Percentiles rank a stretch among this genome's conserved stretches.
These are phyloP conservation scores for Druceiella hillmani DNA, from an alignment of 2,888 invertebrate species.

Conservation along the genomic window DNA sequence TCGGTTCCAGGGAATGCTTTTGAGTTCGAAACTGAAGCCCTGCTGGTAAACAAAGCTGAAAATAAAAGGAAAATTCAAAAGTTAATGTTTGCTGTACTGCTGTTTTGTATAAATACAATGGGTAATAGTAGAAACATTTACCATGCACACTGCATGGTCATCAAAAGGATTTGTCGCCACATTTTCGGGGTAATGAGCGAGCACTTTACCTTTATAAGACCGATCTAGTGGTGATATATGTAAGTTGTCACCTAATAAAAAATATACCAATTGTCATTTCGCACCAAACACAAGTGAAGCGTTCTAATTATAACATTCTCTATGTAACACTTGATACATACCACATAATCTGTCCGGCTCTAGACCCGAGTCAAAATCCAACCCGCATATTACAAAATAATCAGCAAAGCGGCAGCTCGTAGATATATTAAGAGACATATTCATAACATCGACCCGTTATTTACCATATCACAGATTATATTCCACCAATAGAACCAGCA, in stretches of 20 bases:
- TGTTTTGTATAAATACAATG: background rate
- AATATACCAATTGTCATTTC: too few relatives aligned
- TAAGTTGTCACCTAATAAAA: slow-evolving; percentile 69
- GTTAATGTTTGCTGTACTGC: background rate
- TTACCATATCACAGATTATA: too few relatives aligned
- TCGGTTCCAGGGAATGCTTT: slow-evolving; percentile 79
- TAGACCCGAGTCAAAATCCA: slow-evolving; percentile 86
- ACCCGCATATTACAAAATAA: slow-evolving; percentile 93
- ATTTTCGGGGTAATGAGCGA: slow-evolving; percentile 92
- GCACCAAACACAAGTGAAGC: background rate
- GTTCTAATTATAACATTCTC: background rate
- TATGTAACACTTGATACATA: slow-evolving; percentile 32
- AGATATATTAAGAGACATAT: slow-evolving; percentile 50
- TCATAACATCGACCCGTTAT: slow-evolving; percentile 53
- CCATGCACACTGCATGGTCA: slow-evolving; percentile 94
- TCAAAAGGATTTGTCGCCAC: slow-evolving; percentile 88
- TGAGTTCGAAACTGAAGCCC: slow-evolving; percentile 94
- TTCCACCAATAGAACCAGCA: too few relatives aligned
- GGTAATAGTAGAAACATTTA: too few relatives aligned
- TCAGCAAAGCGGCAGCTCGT: slow-evolving; percentile 69
- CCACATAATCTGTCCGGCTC: slow-evolving; percentile 90
- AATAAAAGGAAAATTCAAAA: slow-evolving; percentile 23
- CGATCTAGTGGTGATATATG: slow-evolving; percentile 90
- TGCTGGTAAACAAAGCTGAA: slow-evolving; percentile 88
- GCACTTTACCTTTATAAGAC: slow-evolving; percentile 88